A percentile compares a stretch with the other conserved stretches of the same genome.
These are phyloP conservation scores for Prosopocoilus inquinatus DNA, from an alignment of 2,888 invertebrate species.

Conservation along the genomic window DNA sequence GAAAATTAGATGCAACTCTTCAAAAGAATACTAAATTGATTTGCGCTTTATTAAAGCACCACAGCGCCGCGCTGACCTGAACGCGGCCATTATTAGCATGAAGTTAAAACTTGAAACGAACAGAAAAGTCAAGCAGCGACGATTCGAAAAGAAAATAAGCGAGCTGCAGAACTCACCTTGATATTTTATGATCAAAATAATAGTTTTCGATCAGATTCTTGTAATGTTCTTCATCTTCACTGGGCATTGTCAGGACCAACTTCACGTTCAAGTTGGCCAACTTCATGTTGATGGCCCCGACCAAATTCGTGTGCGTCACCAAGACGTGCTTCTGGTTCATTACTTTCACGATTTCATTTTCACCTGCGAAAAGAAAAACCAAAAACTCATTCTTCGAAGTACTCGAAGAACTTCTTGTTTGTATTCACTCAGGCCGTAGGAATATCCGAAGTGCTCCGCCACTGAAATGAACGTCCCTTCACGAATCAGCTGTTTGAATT, in stretches of 20 bases:
- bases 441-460: constrained; percentile 46
- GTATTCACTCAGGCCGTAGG: constrained; percentile 48
- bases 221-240: constrained; percentile 41
- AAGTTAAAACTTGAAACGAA: too few relatives aligned
- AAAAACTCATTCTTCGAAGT: neutral
- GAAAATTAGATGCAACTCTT: too few relatives aligned
- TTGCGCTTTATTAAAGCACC: too few relatives aligned
- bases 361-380: constrained; percentile 39
- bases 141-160: neutral
- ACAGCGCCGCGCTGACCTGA: neutral
- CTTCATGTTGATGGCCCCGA: constrained; percentile 44
- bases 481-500: constrained; percentile 45
- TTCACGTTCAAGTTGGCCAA: constrained; percentile 43
- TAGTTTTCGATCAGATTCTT: constrained; percentile 39
- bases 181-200: constrained; percentile 17
- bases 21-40: too few relatives aligned
- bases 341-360: constrained; percentile 41
- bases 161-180: neutral
- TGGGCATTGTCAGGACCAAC: constrained; percentile 45
- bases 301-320: constrained; percentile 46
- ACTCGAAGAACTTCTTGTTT: neutral
- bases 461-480: constrained; percentile 49
- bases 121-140: too few relatives aligned
- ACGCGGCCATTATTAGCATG: neutral
- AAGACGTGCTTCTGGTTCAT: constrained; percentile 40